Evolutionary conservation across 2,113 vertebrate genomes (phyloP).

Genomic region (Tinamus guttatus): DNA sequence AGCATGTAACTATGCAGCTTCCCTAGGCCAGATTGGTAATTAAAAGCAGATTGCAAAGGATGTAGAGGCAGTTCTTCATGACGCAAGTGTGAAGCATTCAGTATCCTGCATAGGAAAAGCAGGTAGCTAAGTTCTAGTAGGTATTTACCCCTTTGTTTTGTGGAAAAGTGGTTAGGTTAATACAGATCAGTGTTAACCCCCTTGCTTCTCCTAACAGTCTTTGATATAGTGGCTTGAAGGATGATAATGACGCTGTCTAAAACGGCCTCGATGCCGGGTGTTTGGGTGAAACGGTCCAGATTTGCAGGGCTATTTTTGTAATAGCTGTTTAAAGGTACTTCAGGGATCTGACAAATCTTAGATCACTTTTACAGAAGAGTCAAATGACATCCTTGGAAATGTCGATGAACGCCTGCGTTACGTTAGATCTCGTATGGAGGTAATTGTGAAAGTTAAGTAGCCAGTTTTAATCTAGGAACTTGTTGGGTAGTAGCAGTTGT

Average conservation of each 20-base stretch:
- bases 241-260: background rate
- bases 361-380: background rate
- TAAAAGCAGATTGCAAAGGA: background rate
- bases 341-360: background rate
- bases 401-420: background rate
- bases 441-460: background rate
- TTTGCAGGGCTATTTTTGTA: background rate
- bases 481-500: background rate
- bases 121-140: background rate
- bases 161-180: background rate
- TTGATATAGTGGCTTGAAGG: background rate
- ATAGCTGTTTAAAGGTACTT: background rate
- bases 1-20: background rate
- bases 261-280: background rate
- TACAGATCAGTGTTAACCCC: background rate
- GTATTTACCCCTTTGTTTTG: background rate
- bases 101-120: background rate
- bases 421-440: background rate
- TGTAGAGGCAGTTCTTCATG: background rate
- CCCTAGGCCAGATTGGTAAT: background rate
- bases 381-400: background rate
- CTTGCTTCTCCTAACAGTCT: background rate
- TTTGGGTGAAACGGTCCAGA: background rate
- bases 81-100: background rate
- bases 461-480: background rate